phyloP scores from a whole-genome alignment of 2,888 invertebrate species.

The Zaprionus lineosus region DNA sequence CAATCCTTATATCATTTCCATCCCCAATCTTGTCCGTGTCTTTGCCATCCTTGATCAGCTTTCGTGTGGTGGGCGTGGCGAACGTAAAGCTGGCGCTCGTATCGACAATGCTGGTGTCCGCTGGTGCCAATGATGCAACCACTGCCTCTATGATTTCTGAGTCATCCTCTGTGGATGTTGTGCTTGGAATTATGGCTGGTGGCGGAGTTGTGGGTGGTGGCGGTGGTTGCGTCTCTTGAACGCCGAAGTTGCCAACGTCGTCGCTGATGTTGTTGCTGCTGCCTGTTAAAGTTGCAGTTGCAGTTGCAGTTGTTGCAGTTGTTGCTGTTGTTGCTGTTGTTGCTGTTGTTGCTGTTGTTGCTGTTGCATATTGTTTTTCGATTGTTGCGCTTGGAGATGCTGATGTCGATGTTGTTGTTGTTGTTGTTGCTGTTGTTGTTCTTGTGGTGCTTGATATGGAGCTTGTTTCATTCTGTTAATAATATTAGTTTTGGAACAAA shows the following conservation, averaged over 20 bases:
- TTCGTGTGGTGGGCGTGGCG: constrained; percentile 55
- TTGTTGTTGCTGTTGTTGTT: constrained; percentile 52
- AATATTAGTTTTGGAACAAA: constrained; percentile 80
- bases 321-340: constrained; percentile 46
- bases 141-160: constrained; percentile 64
- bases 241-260: constrained; percentile 39
- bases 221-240: constrained; percentile 80
- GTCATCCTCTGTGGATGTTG: constrained; percentile 80
- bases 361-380: constrained; percentile 52
- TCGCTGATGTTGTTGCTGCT: constrained; percentile 56
- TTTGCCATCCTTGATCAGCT: constrained; percentile 10
- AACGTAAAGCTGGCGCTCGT: constrained; percentile 80
- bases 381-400: constrained; percentile 48
- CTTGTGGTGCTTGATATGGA: constrained; percentile 57
- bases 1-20: not conserved
- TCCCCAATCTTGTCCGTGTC: no score
- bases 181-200: constrained; percentile 79
- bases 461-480: constrained; percentile 82
- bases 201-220: constrained; percentile 77
- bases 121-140: constrained; percentile 34
- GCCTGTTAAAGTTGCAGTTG: constrained; percentile 37
- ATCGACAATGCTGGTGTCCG: constrained; percentile 50
- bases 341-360: constrained; percentile 51
- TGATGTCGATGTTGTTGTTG: constrained; percentile 28
- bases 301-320: constrained; percentile 34